Conservation (phyloP, 92 coral and sea anemone genomes). For the Meandrina meandrites region DNA sequence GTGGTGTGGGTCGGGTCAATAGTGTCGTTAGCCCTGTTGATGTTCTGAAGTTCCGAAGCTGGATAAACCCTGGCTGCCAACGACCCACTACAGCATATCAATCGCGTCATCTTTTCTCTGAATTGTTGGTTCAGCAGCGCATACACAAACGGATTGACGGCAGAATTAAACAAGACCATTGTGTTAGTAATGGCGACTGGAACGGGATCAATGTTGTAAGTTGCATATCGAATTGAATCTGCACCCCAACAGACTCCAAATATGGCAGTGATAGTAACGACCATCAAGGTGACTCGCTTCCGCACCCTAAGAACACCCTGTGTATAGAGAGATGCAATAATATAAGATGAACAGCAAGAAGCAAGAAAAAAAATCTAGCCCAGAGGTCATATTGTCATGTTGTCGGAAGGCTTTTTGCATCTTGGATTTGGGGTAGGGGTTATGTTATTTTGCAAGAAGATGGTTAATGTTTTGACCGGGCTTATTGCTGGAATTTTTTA, state of each 20-base stretch:
- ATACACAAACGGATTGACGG: not conserved
- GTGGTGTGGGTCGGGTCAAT: too few relatives aligned
- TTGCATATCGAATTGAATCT: not conserved
- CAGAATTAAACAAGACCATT: not conserved
- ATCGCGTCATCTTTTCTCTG: not conserved
- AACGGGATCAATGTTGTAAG: not conserved
- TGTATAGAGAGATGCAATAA: too few relatives aligned
- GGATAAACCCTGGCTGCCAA: not conserved
- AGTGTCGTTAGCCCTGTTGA: too few relatives aligned
- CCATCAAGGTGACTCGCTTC: constrained; percentile 3
- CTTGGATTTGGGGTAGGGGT: too few relatives aligned
- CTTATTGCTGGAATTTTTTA: too few relatives aligned
- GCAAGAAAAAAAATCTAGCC: too few relatives aligned
- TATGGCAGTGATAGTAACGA: not conserved
- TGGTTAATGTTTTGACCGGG: too few relatives aligned
- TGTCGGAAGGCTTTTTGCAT: too few relatives aligned
- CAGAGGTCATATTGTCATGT: too few relatives aligned
- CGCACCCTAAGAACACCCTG: not conserved
- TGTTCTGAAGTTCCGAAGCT: too few relatives aligned
- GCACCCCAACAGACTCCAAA: not conserved
- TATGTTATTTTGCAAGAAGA: too few relatives aligned
- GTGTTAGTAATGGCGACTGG: not conserved
- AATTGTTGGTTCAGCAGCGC: not conserved
- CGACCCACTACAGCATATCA: not conserved
- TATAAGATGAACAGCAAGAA: too few relatives aligned